Evolutionary conservation across 2,888 invertebrate genomes (phyloP).

Genomic region (Lasioglossum oenotherae): DNA sequence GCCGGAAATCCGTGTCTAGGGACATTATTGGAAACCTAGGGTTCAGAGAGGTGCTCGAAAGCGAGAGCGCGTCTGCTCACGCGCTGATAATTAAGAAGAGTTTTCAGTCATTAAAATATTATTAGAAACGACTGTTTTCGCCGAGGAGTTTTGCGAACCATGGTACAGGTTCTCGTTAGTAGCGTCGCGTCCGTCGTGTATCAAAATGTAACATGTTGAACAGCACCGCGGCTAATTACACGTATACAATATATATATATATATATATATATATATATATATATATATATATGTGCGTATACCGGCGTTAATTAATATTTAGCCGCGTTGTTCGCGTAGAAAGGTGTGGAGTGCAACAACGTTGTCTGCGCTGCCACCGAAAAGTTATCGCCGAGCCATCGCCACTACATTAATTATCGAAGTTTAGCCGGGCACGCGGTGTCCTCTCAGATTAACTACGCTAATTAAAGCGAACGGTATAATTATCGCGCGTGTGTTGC

Average conservation of each 20-base stretch:
- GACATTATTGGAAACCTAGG: neutral
- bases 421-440: conserved; percentile 28
- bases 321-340: conserved; percentile 6
- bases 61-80: neutral
- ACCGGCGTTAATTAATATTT: conserved; percentile 28
- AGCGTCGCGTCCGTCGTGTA: no score
- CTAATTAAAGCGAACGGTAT: conserved; percentile 32
- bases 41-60: neutral
- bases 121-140: neutral
- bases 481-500: neutral
- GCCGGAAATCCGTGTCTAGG: neutral
- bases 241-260: neutral
- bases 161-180: neutral
- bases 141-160: neutral
- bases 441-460: conserved; percentile 25
- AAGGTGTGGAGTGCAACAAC: conserved; percentile 17
- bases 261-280: no score
- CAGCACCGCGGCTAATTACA: conserved; percentile 17
- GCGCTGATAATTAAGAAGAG: conserved; percentile 1
- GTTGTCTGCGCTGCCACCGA: conserved; percentile 27
- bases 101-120: neutral
- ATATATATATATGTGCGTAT: neutral
- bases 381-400: conserved; percentile 39
- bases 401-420: conserved; percentile 34
- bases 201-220: conserved; percentile 2